Evolutionary conservation across 2,113 vertebrate genomes (phyloP), one percentile per base, ranked within the genome.

Genomic region (Felis catus): DNA sequence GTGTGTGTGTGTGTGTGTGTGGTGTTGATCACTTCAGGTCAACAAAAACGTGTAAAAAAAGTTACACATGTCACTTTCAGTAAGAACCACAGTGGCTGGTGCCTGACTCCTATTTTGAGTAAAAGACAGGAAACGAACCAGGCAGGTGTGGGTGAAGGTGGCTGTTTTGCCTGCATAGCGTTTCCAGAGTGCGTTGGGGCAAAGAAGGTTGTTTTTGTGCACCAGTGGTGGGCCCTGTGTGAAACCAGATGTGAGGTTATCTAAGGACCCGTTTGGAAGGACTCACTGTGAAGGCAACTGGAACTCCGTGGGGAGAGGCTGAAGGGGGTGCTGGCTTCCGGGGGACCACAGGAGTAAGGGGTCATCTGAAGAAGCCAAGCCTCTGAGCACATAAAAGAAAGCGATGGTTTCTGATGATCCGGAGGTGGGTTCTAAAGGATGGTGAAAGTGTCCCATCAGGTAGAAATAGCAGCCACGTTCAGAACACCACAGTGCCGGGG

Each of bases 151-250:
- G 74, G 31, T 65, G 68, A 9, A 53, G 41, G 33, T 33, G 68
- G 58, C 19, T 21, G 66, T 1, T 66, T 39, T 41, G 92, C 41
- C 31, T 4, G 51, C 16, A 4, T 0, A 33, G 21, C 0, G 0
- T 16, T 41, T 48, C 53, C 41, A 14, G 11, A 53, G 11, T 6
- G 15, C 25, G 16, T 31, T 16, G n/a, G 53, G 7, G 18, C 48
- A 61, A 70, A 83, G 31, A 39, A 18, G 15, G 18, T 13, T 18
- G 3, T 55, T 79, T 89, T 25, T 71, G 5, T 65, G 53, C n/a
- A 41, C 13, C 0, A 4, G n/a, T 85, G 41, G 10, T 84, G 15
- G 33, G 4, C 25, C 14, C 1, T 13, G 4, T 66, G 45, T 58
- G 48, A 66, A 25, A 25, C 45, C n/a, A 15, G 51, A 25, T 65